Evolutionary conservation across 2,888 invertebrate genomes (phyloP).

Genomic region (Thereva unica): DNA sequence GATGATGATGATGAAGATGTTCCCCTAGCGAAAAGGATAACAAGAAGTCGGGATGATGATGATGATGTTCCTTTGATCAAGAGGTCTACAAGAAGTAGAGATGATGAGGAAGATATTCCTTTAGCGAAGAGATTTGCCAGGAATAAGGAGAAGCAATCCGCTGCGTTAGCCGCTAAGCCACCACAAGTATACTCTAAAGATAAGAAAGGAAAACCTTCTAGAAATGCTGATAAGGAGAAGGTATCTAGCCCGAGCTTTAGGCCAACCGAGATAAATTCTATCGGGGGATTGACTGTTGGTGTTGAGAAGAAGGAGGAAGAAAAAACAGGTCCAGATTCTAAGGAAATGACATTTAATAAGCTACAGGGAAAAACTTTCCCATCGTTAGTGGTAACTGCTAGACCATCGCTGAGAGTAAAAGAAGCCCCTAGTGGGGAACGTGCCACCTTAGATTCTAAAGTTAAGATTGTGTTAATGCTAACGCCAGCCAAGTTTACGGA

Average conservation of each 20-base stretch:
- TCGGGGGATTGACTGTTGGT: conserved; percentile 72
- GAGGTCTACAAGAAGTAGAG: conserved; percentile 52
- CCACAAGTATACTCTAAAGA: conserved; percentile 26
- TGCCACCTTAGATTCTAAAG: conserved; percentile 72
- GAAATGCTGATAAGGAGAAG: conserved; percentile 52
- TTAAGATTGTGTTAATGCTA: conserved; percentile 80
- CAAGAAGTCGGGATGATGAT: conserved; percentile 51
- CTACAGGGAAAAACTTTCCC: conserved; percentile 80
- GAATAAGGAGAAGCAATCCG: conserved; percentile 42
- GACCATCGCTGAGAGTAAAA: conserved; percentile 75
- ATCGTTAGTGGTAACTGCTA: conserved; percentile 80
- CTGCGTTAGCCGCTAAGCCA: conserved; percentile 10
- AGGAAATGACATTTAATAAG: conserved; percentile 78
- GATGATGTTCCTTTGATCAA: conserved; percentile 60
- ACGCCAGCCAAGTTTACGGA: conserved; percentile 85
- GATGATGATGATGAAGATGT: conserved; percentile 56
- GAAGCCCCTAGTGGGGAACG: conserved; percentile 66
- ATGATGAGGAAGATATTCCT: conserved; percentile 57
- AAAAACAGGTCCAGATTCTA: conserved; percentile 68
- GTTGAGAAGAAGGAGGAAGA: conserved; percentile 61
- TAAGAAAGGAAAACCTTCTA: background rate
- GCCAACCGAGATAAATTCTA: conserved; percentile 73
- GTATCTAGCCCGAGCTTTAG: conserved; percentile 57
- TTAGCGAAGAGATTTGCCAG: conserved; percentile 58
- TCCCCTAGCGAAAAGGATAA: conserved; percentile 59